Conservation (phyloP, 2,797 vertebrate species). For the Pipistrellus nathusii region DNA sequence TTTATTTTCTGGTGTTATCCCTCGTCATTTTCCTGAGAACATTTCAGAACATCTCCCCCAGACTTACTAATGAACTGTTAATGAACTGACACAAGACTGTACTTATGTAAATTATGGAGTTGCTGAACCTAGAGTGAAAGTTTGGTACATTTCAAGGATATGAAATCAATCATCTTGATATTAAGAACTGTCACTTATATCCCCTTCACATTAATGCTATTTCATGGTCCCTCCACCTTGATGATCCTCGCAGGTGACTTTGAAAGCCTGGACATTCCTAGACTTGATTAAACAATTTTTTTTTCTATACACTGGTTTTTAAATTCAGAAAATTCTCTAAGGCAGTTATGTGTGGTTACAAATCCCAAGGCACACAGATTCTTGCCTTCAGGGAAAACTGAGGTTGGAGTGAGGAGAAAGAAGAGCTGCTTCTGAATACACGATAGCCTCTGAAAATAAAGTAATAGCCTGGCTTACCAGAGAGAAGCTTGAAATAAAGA, state of each 20-base stretch:
- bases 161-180: slow-evolving; percentile 59
- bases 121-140: slow-evolving; percentile 74
- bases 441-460: not conserved
- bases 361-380: not conserved
- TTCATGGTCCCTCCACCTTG: slow-evolving; percentile 54
- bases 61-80: slow-evolving; percentile 77
- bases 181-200: slow-evolving; percentile 60
- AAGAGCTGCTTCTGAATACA: accelerated
- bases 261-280: slow-evolving; percentile 49
- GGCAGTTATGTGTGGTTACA: not conserved
- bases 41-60: slow-evolving; percentile 27
- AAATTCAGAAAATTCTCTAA: not conserved
- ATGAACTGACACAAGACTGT: slow-evolving; percentile 72
- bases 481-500: not conserved
- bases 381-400: not conserved
- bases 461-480: not conserved
- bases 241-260: slow-evolving; percentile 41
- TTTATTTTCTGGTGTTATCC: slow-evolving; percentile 26
- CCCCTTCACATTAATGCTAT: slow-evolving; percentile 57
- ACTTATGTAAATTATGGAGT: slow-evolving; percentile 76
- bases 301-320: slow-evolving; percentile 23
- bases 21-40: slow-evolving; percentile 43
- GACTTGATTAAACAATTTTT: not conserved
- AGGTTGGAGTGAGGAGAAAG: not conserved
- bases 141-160: slow-evolving; percentile 63